Base-by-base conservation (phyloP, 2,888 invertebrate species). In the Microplitis deprimator region DNA sequence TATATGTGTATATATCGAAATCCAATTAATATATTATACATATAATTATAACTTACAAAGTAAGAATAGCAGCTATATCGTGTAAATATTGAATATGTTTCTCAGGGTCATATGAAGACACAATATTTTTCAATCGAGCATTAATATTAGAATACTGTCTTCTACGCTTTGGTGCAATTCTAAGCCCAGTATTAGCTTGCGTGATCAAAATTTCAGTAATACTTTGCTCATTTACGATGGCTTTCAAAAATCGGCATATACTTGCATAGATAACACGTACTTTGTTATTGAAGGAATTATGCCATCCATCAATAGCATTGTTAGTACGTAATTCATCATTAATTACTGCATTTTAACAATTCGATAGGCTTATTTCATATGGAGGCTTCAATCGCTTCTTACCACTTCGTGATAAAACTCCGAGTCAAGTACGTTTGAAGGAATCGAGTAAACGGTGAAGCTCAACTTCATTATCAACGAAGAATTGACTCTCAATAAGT, bases 351-450 rank as follows among this genome's bases (percentile, higher is more conserved):
- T 29, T 29, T 3, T 29, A 29, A 29, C 29, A 29, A 29, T 29
- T 29, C 29, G 3, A 29, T 29, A 29, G 29, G 29, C 29, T 29
- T 29, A 29, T 29, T 29, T 29, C 29, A 29, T 62, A n/a, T 62
- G 5, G 2, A 13, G n/a, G 62, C 62, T 62, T 62, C 17, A 62
- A 62, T 5, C 62, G 10, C 5, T 16, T 13, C 7, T 5, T 61
- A n/a, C 13, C 71, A 17, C 29, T 71, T n/a, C n/a, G 13, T 62
- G 62, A 62, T 7, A 61, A n/a, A 13, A 62, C 62, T n/a, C 7
- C 5, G 0, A 62, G 7, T 17, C 62, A 62, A 16, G 1, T 62
- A 7, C 62, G 10, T 62, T 62, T 17, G 17, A 61, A 71, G 10
- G 40, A 68, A 41, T 50, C 20, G 10, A 69, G 8, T 5, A 69